These are phyloP conservation scores for Diaphora mendica DNA, from an alignment of 2,888 invertebrate species.

Conservation along the genomic window DNA sequence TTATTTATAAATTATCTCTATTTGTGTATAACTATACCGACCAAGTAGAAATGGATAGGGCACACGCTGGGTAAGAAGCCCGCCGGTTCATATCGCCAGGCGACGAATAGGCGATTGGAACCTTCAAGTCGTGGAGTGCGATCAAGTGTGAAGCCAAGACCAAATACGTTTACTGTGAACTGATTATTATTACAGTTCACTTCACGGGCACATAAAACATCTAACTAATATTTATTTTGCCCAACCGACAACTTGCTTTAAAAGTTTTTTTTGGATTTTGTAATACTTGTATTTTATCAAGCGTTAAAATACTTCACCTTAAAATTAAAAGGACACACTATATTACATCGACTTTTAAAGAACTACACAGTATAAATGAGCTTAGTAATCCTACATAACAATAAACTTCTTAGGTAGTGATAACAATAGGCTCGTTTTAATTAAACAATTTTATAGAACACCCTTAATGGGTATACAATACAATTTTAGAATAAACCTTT, in stretches of 20 bases:
- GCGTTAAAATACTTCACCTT: not conserved
- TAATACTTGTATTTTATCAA: not conserved
- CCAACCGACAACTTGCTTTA: not conserved
- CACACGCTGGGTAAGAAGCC: too few species aligned
- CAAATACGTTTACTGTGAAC: too few species aligned
- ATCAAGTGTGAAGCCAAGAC: too few species aligned
- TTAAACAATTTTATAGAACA: constrained; percentile 36
- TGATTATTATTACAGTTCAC: too few species aligned
- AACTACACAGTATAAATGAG: constrained; percentile 1
- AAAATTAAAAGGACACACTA: not conserved
- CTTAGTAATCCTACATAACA: constrained; percentile 29
- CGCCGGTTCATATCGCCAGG: too few species aligned
- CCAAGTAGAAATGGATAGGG: too few species aligned
- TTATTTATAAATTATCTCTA: too few species aligned
- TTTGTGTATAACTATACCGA: too few species aligned
- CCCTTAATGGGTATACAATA: constrained; percentile 19
- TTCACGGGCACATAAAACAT: too few species aligned
- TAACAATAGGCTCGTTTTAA: constrained; percentile 33
- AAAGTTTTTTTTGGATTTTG: not conserved
- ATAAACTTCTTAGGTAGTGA: constrained; percentile 24
- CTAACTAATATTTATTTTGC: not conserved
- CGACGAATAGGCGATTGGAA: too few species aligned
- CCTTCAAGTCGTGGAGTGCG: too few species aligned
- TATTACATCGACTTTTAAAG: not conserved
- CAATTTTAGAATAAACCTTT: constrained; percentile 22